Percentiles rank a stretch among this genome's conserved stretches.
Conservation (phyloP, 1,140 invertebrate genomes). For the Habropoda laboriosa region DNA sequence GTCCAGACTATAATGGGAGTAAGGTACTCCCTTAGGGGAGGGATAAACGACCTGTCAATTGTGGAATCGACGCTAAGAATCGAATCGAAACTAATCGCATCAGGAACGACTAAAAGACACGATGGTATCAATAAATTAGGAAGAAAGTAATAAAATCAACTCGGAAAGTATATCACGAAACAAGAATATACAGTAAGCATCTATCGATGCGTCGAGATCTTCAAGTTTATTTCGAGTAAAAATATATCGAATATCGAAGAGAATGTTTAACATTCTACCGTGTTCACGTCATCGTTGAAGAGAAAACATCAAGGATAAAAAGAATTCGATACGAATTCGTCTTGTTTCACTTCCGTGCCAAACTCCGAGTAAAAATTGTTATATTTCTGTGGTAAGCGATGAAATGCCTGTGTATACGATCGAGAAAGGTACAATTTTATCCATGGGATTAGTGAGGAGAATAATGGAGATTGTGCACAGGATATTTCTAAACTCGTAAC, state of each 20-base stretch:
- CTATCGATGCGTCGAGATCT: background rate
- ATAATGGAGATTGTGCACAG: background rate
- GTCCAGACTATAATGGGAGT: background rate
- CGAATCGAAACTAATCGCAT: background rate
- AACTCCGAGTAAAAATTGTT: background rate
- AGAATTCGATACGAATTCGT: background rate
- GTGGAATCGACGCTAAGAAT: background rate
- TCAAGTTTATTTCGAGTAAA: background rate
- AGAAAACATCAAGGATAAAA: background rate
- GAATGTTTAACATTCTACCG: background rate
- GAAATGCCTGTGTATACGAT: background rate
- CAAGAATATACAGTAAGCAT: background rate
- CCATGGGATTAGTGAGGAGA: background rate
- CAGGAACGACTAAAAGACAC: background rate
- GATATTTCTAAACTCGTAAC: background rate
- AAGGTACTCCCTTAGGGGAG: background rate
- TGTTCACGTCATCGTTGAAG: background rate
- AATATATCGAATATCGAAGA: background rate
- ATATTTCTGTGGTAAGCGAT: no score
- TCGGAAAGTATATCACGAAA: background rate
- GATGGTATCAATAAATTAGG: background rate
- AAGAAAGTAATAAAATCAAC: background rate
- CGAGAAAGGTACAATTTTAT: background rate
- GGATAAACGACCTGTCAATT: conserved; percentile 28
- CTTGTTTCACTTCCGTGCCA: conserved; percentile 23